Evolutionary conservation across 2,113 vertebrate species (phyloP).

Genomic region (Pteronura brasiliensis): DNA sequence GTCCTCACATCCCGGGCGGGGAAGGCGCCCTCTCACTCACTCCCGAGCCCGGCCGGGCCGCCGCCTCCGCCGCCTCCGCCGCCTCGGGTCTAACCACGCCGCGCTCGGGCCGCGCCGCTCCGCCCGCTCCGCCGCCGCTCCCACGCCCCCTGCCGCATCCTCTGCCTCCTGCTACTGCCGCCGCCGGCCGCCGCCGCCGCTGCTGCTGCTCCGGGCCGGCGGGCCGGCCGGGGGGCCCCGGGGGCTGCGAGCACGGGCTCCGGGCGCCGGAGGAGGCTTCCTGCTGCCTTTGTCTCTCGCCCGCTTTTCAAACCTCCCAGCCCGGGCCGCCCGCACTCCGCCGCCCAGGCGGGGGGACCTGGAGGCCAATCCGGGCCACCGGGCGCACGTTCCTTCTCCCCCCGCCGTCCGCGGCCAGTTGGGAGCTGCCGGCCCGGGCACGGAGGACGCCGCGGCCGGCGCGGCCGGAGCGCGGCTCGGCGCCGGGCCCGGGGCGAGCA

Average conservation of each 20-base stretch:
- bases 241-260: constrained; percentile 42
- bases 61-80: neutral
- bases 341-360: constrained; percentile 63
- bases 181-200: neutral
- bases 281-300: constrained; percentile 74
- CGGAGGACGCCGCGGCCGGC: neutral
- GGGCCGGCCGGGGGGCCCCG: neutral
- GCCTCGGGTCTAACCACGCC: constrained; percentile 34
- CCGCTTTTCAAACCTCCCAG: constrained; percentile 70
- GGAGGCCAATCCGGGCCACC: neutral
- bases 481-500: constrained; percentile 16
- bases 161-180: neutral
- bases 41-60: neutral
- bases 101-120: constrained; percentile 24
- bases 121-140: constrained; percentile 39
- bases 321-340: constrained; percentile 67
- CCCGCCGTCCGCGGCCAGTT: neutral
- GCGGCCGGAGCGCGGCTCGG: constrained; percentile 44
- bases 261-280: constrained; percentile 47
- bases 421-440: constrained; percentile 11
- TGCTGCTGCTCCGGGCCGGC: constrained; percentile 48
- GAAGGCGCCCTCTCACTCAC: constrained; percentile 27
- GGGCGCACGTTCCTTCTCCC: neutral
- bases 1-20: constrained; percentile 66
- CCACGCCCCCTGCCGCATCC: constrained; percentile 72